Evolutionary conservation across 1,140 invertebrate genomes (phyloP).

Genomic region (Drosophila neocordata): DNA sequence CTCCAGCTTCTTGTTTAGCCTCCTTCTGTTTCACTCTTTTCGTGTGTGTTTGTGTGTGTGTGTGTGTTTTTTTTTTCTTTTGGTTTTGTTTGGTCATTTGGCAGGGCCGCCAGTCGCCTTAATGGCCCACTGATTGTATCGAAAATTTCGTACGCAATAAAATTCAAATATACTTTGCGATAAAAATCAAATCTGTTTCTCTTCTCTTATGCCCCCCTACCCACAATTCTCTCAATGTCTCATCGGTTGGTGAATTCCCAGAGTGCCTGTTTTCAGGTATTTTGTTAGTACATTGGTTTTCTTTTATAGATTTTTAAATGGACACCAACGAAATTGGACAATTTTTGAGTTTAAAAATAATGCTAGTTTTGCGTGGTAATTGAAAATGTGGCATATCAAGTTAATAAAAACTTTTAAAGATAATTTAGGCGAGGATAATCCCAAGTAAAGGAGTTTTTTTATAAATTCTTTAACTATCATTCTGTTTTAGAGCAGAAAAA

Average conservation of each 20-base stretch:
- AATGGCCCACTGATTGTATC: conserved; percentile 73
- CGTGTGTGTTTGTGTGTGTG: conserved; percentile 11
- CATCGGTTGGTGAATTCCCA: neutral
- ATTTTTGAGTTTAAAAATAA: neutral
- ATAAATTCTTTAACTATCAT: too few species aligned
- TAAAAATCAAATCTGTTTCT: conserved; percentile 82
- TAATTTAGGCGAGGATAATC: too few species aligned
- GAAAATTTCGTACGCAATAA: conserved; percentile 80
- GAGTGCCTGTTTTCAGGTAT: conserved; percentile 6
- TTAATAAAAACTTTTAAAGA: too few species aligned
- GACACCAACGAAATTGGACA: neutral
- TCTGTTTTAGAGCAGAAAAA: too few species aligned
- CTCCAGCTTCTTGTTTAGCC: conserved; percentile 29
- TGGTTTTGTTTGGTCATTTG: conserved; percentile 34
- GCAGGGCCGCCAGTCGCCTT: conserved; percentile 72
- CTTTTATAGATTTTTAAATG: neutral
- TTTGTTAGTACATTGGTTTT: neutral
- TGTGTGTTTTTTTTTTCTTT: conserved; percentile 12
- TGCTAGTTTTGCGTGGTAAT: neutral
- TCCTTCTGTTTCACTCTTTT: conserved; percentile 14
- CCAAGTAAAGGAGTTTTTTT: too few species aligned
- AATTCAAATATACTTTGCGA: conserved; percentile 82
- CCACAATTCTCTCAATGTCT: neutral
- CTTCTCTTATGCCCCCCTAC: conserved; percentile 13
- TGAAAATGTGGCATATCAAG: too few species aligned